Percentiles rank a stretch among this genome's conserved stretches.
These are phyloP conservation scores for Podarcis cretensis DNA, from an alignment of 2,113 vertebrate species.

Conservation along the genomic window DNA sequence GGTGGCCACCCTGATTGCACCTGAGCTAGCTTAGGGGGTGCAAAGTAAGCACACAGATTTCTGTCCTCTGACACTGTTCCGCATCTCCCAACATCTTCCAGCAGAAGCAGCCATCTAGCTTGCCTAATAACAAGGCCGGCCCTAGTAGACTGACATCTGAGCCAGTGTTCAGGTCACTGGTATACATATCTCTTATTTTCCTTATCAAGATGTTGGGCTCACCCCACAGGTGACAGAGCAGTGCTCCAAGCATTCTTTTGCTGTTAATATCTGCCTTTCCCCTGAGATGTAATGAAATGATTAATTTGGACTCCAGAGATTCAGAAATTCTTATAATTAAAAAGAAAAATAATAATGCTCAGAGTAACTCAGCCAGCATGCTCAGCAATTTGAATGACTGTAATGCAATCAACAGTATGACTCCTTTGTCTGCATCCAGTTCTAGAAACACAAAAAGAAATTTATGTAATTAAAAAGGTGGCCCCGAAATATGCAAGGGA, in stretches of 20 bases:
- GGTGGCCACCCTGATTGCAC: too few species aligned
- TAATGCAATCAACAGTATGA: slow-evolving; percentile 25
- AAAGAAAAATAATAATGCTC: neutral
- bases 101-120: too few species aligned
- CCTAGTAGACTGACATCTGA: neutral
- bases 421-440: slow-evolving; percentile 16
- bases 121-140: too few species aligned
- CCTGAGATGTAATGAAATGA: neutral
- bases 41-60: too few species aligned
- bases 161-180: too few species aligned
- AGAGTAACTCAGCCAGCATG: slow-evolving; percentile 1
- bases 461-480: slow-evolving; percentile 47
- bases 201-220: neutral
- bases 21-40: too few species aligned
- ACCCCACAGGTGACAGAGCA: neutral
- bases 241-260: neutral
- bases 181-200: neutral
- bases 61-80: too few species aligned
- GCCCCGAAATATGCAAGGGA: slow-evolving; percentile 45
- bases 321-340: neutral
- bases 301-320: neutral
- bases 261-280: neutral
- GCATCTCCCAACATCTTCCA: too few species aligned
- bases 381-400: slow-evolving; percentile 32
- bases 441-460: slow-evolving; percentile 33